These are phyloP conservation scores for Lasioglossum pauxillum DNA, from an alignment of 2,888 invertebrate species.

Conservation along the genomic window DNA sequence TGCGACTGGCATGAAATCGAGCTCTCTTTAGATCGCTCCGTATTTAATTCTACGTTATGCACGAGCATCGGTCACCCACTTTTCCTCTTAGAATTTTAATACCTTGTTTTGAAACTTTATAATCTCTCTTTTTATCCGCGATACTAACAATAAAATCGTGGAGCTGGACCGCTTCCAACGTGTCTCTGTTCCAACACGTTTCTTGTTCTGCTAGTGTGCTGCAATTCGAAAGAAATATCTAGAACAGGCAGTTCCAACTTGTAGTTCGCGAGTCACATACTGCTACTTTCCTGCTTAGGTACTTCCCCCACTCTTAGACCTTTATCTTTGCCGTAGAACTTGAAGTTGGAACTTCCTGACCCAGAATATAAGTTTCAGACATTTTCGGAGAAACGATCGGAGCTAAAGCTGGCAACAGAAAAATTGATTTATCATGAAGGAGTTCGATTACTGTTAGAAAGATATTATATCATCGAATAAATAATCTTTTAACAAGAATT, in stretches of 20 bases:
- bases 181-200: constrained; percentile 11
- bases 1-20: constrained; percentile 69
- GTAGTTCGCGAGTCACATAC: too few relatives aligned
- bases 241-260: too few relatives aligned
- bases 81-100: constrained; percentile 46
- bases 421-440: not conserved
- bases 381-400: not conserved
- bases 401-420: not conserved
- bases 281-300: too few relatives aligned
- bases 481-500: not conserved
- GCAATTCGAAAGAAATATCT: not conserved
- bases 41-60: constrained; percentile 64
- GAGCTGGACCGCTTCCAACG: constrained; percentile 22
- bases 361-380: too few relatives aligned
- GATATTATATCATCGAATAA: not conserved
- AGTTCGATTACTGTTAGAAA: not conserved
- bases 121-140: constrained; percentile 42
- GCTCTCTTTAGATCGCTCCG: constrained; percentile 69
- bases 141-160: constrained; percentile 46
- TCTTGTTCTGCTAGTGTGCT: constrained; percentile 17
- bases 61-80: constrained; percentile 54
- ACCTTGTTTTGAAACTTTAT: constrained; percentile 52
- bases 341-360: too few relatives aligned
- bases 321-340: too few relatives aligned
- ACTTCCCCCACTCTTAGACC: too few relatives aligned